phyloP scores from a whole-genome alignment of 1,140 invertebrate species.

The Lysiphlebus fabarum region DNA sequence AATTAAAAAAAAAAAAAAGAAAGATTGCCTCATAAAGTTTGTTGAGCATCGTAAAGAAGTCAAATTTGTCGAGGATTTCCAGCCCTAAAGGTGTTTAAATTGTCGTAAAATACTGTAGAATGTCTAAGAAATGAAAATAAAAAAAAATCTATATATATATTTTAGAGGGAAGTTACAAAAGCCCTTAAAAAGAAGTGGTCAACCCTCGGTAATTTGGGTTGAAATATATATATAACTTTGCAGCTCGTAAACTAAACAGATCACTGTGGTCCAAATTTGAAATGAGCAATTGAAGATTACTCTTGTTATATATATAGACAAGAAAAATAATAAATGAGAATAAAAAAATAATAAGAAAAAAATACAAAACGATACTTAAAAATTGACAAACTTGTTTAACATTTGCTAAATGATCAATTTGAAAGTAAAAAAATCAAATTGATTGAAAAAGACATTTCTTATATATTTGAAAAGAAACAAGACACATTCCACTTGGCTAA shows the following conservation, averaged over 20 bases:
- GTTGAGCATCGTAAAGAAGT: conserved; percentile 34
- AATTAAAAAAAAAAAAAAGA: conserved; percentile 10
- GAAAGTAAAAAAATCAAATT: background rate
- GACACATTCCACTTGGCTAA: background rate
- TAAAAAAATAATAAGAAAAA: too few relatives aligned
- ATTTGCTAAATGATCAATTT: too few relatives aligned
- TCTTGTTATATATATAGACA: too few relatives aligned
- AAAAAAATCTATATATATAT: conserved; percentile 1
- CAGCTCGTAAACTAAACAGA: conserved; percentile 23
- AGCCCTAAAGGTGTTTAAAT: conserved; percentile 31
- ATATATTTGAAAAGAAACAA: background rate
- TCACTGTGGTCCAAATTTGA: background rate
- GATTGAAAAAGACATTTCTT: background rate
- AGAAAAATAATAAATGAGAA: too few relatives aligned
- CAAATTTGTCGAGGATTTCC: conserved; percentile 36
- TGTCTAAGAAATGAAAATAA: conserved; percentile 9
- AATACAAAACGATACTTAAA: too few relatives aligned
- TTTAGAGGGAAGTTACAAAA: background rate
- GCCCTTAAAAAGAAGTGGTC: conserved; percentile 4
- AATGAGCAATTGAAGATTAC: too few relatives aligned
- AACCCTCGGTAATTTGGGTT: conserved; percentile 16
- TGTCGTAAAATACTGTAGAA: conserved; percentile 32
- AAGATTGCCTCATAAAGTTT: conserved; percentile 26
- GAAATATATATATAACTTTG: conserved; percentile 5
- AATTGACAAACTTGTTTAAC: too few relatives aligned